A percentile compares a stretch with the other conserved stretches of the same genome.
These are phyloP conservation scores for Chrosomus eos DNA, from an alignment of 2,797 vertebrate genomes.

Conservation along the genomic window DNA sequence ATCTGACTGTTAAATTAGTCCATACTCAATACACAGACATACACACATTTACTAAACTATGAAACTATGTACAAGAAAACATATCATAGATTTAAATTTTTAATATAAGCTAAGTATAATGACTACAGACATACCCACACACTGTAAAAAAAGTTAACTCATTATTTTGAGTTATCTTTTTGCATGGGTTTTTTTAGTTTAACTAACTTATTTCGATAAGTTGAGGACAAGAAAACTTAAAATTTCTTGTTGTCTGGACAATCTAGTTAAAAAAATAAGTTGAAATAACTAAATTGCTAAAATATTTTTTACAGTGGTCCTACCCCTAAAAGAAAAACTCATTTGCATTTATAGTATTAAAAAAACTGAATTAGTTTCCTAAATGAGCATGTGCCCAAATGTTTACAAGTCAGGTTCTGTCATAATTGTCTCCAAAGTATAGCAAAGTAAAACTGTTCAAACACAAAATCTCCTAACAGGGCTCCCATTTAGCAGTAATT, in stretches of 20 bases:
- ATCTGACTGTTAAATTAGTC: not conserved
- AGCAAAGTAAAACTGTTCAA: not conserved
- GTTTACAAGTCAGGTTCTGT: not conserved
- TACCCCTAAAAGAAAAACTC: no score
- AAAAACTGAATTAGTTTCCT: not conserved
- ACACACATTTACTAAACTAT: not conserved
- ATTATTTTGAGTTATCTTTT: no score
- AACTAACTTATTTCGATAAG: no score
- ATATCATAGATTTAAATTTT: not conserved
- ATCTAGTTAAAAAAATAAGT: no score
- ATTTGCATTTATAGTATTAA: not conserved
- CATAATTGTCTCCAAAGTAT: not conserved
- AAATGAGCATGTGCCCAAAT: not conserved
- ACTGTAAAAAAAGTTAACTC: no score
- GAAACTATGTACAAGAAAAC: not conserved
- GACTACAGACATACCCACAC: not conserved
- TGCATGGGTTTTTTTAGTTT: no score
- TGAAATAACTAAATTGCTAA: no score
- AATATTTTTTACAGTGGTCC: no score
- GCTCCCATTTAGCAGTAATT: not conserved
- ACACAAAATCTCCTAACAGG: not conserved
- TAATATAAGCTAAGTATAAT: not conserved
- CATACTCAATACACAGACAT: not conserved
- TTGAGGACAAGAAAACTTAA: no score
- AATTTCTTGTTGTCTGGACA: no score